These are phyloP conservation scores for Pentalonia nigronervosa DNA, from an alignment of 1,140 invertebrate species.

Conservation along the genomic window DNA sequence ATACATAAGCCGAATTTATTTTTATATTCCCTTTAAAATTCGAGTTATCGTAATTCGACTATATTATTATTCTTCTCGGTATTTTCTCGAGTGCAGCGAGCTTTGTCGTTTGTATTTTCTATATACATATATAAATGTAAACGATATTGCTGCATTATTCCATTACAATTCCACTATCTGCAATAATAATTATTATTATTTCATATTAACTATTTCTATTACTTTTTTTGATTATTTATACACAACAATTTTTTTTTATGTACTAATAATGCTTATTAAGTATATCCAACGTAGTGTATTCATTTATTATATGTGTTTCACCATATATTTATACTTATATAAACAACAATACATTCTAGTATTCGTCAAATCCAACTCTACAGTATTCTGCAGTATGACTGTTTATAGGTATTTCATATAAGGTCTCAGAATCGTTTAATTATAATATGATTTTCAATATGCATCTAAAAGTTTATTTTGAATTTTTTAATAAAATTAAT, in stretches of 20 bases:
- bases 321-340: not conserved
- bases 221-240: not conserved
- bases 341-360: not conserved
- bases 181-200: conserved; percentile 5
- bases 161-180: no score
- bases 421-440: not conserved
- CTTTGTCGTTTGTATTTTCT: not conserved
- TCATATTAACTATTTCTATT: not conserved
- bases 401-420: not conserved
- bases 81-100: not conserved
- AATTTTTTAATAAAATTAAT: not conserved
- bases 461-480: not conserved
- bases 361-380: not conserved
- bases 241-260: not conserved
- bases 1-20: no score
- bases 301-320: not conserved
- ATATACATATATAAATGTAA: not conserved
- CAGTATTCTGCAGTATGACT: not conserved
- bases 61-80: not conserved
- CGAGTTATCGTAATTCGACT: no score
- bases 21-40: no score
- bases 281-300: not conserved
- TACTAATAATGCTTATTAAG: not conserved
- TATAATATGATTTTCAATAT: not conserved
- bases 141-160: not conserved